Percentiles rank a stretch among this genome's conserved stretches.
These are phyloP conservation scores for Trissoscelio sp. DNA, from an alignment of 2,888 invertebrate species.

Conservation along the genomic window DNA sequence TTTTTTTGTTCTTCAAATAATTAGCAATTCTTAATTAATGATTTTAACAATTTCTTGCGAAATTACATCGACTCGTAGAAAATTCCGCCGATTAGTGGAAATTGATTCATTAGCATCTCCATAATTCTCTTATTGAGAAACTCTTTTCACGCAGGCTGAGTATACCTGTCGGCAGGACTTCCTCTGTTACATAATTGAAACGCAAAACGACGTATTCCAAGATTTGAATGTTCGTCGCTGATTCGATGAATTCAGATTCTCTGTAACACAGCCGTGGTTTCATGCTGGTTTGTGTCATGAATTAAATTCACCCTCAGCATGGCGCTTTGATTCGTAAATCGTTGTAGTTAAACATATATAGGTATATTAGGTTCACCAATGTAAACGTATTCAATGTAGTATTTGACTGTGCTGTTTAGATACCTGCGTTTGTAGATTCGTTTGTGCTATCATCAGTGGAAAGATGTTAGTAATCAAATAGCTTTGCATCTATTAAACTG, in stretches of 20 bases:
- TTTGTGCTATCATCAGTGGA: conserved; percentile 59
- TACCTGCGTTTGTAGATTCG: conserved; percentile 64
- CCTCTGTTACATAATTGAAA: conserved; percentile 39
- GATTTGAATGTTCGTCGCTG: conserved; percentile 56
- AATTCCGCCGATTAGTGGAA: background rate
- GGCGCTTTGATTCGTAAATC: conserved; percentile 69
- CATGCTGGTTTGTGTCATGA: conserved; percentile 67
- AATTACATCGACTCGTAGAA: background rate
- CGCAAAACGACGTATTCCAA: conserved; percentile 47
- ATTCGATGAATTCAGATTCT: conserved; percentile 60
- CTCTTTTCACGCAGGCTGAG: background rate
- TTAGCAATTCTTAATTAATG: conserved; percentile 2
- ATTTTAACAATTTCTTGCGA: background rate
- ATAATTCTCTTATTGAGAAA: background rate
- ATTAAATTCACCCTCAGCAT: conserved; percentile 64
- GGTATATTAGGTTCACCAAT: conserved; percentile 68
- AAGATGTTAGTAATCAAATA: conserved; percentile 63
- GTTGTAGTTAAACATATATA: conserved; percentile 67
- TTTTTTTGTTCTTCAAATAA: conserved; percentile 4
- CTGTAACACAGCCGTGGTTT: conserved; percentile 55
- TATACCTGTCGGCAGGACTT: conserved; percentile 4
- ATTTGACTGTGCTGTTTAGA: conserved; percentile 67
- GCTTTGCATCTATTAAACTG: conserved; percentile 59
- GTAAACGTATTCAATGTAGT: conserved; percentile 66
- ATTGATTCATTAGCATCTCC: background rate